Base-by-base conservation (phyloP, 2,797 vertebrate genomes). In the Phataginus tricuspis region DNA sequence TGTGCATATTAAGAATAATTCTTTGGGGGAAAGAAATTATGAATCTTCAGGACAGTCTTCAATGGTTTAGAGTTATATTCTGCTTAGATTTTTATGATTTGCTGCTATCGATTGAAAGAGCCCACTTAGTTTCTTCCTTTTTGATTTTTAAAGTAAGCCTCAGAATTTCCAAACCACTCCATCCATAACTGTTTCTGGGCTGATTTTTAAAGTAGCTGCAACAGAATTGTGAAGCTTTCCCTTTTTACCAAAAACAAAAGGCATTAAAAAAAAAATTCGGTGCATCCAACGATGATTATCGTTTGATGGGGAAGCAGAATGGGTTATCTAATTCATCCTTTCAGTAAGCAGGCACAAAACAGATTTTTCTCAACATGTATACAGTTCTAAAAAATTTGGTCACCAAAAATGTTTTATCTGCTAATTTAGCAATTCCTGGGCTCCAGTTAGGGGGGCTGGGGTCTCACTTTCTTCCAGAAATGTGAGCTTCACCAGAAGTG, bases 401-500 rank as follows among this genome's bases (percentile, higher is more conserved):
- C 99, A 99, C 99, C 99, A 99, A 99, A 99, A 98, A 97, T 94
- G 98, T 98, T 98, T 99, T 99, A 98, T 98, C 97, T 98, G 97
- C 90, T 98, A 97, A 97, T 98, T 96, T 97, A 98, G 96, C 97
- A 97, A 86, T 98, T 98, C 97, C 94, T 97, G 64, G 71, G 90
- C 78, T 57, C 66, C 25, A 49, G 69, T 55, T 51, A 29, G 94
- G 23, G 86, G 89, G 97, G 75, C 39, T 84, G 57, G 79, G 51
- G 59, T 93, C 82, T 95, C 23, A 0, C 63, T 94, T 91, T 88
- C 87, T 92, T 90, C 88, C 82, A 94, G 77, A 95, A 96, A 82
- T 89, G 64, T 88, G 71, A 69, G 79, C 86, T 92, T 97, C 94
- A 90, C 86, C 95, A 61, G 86, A 93, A 53, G 55, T 94, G 79